Evolutionary conservation across 1,140 invertebrate species (phyloP), one percentile per base, ranked within the genome.

Genomic region (Ceratina calcarata): DNA sequence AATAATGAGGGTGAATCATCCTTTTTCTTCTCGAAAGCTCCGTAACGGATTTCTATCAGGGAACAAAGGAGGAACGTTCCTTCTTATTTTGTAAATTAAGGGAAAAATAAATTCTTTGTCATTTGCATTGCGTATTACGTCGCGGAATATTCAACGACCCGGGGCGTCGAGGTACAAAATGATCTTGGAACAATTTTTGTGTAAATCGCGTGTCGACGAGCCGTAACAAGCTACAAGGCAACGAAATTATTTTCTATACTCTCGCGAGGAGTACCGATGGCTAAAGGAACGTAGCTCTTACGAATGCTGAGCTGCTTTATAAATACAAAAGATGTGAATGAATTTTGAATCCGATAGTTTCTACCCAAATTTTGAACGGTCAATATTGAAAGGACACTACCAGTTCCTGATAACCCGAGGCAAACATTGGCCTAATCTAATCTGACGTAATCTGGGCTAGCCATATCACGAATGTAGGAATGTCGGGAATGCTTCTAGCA

Each of bases 1-100:
- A 45, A 55, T 49, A 65, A 74, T 22, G 8, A 37, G 49, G 13
- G 3, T 15, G 15, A 22, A 32, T 51, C 0, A 64, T 24, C 6
- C 1, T 51, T 67, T n/a, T 55, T 55, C 16, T 55, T 18, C 53
- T 55, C 3, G 6, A 32, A 24, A 20, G 12, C 12, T 45, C 2
- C 16, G 3, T 7, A 15, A 18, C 6, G 16, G 16, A 76, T 76
- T 45, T 60, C 24, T 68, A 58, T 32, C 6, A 10, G 20, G 7
- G 16, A 4, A 58, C 16, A 49, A 16, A 7, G 24, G 27, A 24
- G 22, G n/a, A 74, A 78, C 24, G 64, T 66, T 32, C 32, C 74
- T 6, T 75, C 87, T 90, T 88, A 87, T 89, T 89, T 87, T 85
- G 88, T 73, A 87, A 89, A 89, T 87, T 80, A 89, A 87, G 86